Conservation (phyloP, 2,888 invertebrate genomes). For the Masnerella sp. region DNA sequence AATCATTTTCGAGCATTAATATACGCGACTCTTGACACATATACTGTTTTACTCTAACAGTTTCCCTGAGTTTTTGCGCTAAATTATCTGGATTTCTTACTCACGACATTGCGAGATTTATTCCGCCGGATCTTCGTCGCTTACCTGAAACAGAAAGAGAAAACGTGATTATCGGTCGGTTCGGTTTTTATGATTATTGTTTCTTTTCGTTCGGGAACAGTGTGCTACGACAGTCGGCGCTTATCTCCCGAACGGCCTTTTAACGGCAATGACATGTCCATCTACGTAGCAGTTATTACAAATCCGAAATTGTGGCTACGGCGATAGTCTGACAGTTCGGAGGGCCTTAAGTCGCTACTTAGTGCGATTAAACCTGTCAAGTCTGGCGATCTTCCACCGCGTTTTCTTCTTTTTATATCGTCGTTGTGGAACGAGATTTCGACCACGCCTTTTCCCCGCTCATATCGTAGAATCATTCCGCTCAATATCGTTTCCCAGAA, state of each 20-base stretch:
- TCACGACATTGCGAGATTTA: slow-evolving; percentile 26
- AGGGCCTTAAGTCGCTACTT: slow-evolving; percentile 67
- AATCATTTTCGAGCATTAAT: slow-evolving; percentile 41
- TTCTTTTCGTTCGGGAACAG: background rate
- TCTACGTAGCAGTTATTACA: slow-evolving; percentile 46
- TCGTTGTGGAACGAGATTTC: slow-evolving; percentile 53
- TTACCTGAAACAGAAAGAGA: slow-evolving; percentile 70
- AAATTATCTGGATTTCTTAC: slow-evolving; percentile 45
- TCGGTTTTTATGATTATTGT: background rate
- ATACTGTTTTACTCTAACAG: slow-evolving; percentile 14
- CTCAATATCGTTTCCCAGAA: slow-evolving; percentile 36
- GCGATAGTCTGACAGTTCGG: slow-evolving; percentile 69
- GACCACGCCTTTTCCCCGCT: slow-evolving; percentile 62
- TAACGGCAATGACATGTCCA: slow-evolving; percentile 40
- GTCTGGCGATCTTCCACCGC: slow-evolving; percentile 53
- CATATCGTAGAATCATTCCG: slow-evolving; percentile 40
- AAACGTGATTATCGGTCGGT: slow-evolving; percentile 28
- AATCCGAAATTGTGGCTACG: slow-evolving; percentile 53
- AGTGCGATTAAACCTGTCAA: slow-evolving; percentile 72
- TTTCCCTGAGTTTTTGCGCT: slow-evolving; percentile 16
- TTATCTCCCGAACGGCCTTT: slow-evolving; percentile 30
- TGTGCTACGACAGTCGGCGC: slow-evolving; percentile 5
- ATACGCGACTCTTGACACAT: slow-evolving; percentile 34
- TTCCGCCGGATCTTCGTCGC: slow-evolving; percentile 32
- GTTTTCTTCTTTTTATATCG: slow-evolving; percentile 52